Base-by-base conservation (phyloP, 2,888 invertebrate genomes). In the Pseudococcus jackbeardsleyi region DNA sequence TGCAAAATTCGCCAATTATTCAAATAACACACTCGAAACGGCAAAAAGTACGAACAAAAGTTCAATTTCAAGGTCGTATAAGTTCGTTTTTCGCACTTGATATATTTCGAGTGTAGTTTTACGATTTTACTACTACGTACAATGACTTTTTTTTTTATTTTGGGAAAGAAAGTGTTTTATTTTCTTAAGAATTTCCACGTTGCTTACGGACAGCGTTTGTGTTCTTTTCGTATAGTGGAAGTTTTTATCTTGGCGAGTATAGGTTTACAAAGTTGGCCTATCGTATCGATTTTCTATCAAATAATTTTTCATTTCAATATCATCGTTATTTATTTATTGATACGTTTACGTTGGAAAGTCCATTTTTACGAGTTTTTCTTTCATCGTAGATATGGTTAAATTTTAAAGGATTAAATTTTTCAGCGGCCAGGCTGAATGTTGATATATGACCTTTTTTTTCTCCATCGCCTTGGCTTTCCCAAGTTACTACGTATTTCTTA, bases 321-420 rank as follows among this genome's bases (percentile, higher is more conserved):
- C 54, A 68, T 68, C 68, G 68, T 68, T 68, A 68, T 68, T 68
- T 26, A 68, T 68, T 68, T 68, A 68, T 68, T 68, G 68, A 68
- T 26, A 68, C 68, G 68, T 68, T 54, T 68, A 68, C 68, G 68
- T 68, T 7, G 26, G 15, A 15, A 68, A 26, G 22, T 22, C 68
- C 26, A 68, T 68, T 68, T 68, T 68, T 68, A 68, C 22, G 68
- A 68, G 19, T 0, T 68, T 68, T 68, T 26, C 68, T 68, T 26
- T 26, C 68, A 68, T 8, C 68, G 68, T 9, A 42, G 42, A 42
- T 42, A 42, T 8, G 22, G 68, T 68, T 26, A 26, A 68, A 68
- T 68, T 68, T 68, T 68, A 26, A 68, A 68, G 68, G 68, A 68
- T 68, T 68, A 68, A 68, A 68, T 68, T 68, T 68, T 68, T 68